Conservation (phyloP, 2,888 invertebrate genomes). For the Temnothorax rugatulus region DNA sequence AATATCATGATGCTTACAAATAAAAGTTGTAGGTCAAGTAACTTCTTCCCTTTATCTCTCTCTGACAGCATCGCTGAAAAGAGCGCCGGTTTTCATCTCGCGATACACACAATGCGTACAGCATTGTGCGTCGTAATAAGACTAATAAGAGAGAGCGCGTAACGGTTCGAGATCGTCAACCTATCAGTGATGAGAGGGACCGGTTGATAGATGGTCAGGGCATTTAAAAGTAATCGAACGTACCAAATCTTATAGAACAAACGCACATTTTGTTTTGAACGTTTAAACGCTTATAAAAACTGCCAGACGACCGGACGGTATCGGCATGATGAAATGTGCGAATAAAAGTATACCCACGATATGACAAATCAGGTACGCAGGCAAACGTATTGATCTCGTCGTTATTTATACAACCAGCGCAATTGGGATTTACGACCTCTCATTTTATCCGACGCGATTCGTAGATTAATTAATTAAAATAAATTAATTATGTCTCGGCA, state of each 20-base stretch:
- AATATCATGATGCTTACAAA: neutral
- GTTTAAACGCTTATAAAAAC: conserved; percentile 24
- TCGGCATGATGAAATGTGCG: neutral
- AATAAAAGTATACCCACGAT: conserved; percentile 22
- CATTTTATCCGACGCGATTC: conserved; percentile 50
- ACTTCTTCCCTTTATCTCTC: conserved; percentile 7
- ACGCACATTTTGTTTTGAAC: neutral
- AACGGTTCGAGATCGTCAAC: conserved; percentile 55
- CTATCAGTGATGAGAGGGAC: conserved; percentile 17
- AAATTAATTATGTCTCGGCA: conserved; percentile 28
- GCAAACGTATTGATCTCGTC: conserved; percentile 29
- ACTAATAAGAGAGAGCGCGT: conserved; percentile 31
- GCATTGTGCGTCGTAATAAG: neutral
- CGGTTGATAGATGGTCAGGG: conserved; percentile 56
- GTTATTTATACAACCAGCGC: conserved; percentile 34
- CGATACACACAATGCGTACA: neutral
- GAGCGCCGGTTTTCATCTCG: neutral
- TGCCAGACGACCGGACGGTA: neutral
- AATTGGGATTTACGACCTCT: conserved; percentile 55
- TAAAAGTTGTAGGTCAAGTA: conserved; percentile 14
- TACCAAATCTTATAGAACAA: conserved; percentile 29
- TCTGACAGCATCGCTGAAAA: conserved; percentile 5
- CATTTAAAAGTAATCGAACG: conserved; percentile 51
- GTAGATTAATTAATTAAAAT: conserved; percentile 37
- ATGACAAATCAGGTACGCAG: neutral